A percentile compares a stretch with the other conserved stretches of the same genome.
Conservation (phyloP, 2,113 vertebrate genomes). For the Trogon surrucura region DNA sequence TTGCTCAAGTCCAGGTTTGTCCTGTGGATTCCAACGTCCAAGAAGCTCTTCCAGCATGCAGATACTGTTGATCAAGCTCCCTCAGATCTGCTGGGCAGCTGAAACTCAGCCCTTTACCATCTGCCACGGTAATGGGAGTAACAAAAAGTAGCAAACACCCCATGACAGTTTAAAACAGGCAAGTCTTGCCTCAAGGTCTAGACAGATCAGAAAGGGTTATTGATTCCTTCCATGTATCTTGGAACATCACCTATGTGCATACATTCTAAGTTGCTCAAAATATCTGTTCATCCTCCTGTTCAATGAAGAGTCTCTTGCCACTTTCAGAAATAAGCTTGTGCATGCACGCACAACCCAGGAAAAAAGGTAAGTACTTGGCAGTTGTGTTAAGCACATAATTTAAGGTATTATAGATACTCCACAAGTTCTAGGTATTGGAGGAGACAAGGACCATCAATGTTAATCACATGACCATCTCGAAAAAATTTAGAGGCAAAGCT, state of each 20-base stretch:
- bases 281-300: neutral
- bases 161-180: rapidly evolving
- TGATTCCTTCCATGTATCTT: too few relatives aligned
- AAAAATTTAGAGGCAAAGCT: neutral
- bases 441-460: neutral
- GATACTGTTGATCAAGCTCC: rapidly evolving
- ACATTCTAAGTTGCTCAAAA: neutral
- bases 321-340: neutral
- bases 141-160: neutral
- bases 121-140: rapidly evolving
- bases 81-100: neutral
- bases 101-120: neutral
- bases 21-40: rapidly evolving
- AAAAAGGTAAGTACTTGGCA: neutral
- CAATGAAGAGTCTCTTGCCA: neutral
- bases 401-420: neutral
- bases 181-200: neutral
- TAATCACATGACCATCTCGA: neutral
- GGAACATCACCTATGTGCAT: rapidly evolving
- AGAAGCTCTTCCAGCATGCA: too few relatives aligned
- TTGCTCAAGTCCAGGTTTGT: rapidly evolving
- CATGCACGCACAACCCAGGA: neutral
- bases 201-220: neutral
- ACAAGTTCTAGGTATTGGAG: neutral
- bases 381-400: neutral